Percentiles rank a stretch among this genome's conserved stretches.
Evolutionary conservation across 2,888 invertebrate genomes (phyloP).

Genomic region (Heliconius sara): DNA sequence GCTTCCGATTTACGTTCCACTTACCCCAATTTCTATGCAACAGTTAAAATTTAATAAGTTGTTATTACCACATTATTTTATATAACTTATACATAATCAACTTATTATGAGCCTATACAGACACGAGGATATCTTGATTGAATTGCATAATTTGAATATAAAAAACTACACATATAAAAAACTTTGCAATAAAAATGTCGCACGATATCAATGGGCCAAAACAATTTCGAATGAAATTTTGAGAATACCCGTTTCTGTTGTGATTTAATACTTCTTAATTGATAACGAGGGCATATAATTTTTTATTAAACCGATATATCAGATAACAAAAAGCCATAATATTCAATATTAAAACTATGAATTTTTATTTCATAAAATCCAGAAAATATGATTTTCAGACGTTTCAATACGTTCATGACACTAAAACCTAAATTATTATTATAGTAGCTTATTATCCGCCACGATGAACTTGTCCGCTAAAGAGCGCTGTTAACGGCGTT

Average conservation of each 20-base stretch:
- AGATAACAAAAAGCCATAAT: not conserved
- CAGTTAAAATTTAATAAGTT: slow-evolving; percentile 13
- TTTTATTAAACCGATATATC: not conserved
- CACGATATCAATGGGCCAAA: not conserved
- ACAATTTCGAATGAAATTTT: not conserved
- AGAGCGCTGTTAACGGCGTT: slow-evolving; percentile 38
- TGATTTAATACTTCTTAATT: not conserved
- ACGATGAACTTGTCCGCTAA: slow-evolving; percentile 8
- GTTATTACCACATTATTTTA: slow-evolving; percentile 13
- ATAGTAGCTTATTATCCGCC: not conserved
- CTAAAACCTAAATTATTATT: not conserved
- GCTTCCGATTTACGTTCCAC: slow-evolving; percentile 20
- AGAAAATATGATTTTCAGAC: too few species aligned
- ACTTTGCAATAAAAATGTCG: not conserved
- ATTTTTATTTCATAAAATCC: too few species aligned
- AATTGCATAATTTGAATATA: not conserved
- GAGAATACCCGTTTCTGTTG: not conserved
- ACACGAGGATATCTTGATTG: not conserved
- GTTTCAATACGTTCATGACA: too few species aligned
- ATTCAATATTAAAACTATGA: too few species aligned
- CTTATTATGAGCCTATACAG: not conserved
- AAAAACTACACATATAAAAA: not conserved
- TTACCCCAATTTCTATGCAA: slow-evolving; percentile 25
- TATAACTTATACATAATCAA: not conserved
- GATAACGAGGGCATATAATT: not conserved